These are phyloP conservation scores for Lepidothrix coronata DNA, from an alignment of 2,113 vertebrate genomes.

Conservation along the genomic window DNA sequence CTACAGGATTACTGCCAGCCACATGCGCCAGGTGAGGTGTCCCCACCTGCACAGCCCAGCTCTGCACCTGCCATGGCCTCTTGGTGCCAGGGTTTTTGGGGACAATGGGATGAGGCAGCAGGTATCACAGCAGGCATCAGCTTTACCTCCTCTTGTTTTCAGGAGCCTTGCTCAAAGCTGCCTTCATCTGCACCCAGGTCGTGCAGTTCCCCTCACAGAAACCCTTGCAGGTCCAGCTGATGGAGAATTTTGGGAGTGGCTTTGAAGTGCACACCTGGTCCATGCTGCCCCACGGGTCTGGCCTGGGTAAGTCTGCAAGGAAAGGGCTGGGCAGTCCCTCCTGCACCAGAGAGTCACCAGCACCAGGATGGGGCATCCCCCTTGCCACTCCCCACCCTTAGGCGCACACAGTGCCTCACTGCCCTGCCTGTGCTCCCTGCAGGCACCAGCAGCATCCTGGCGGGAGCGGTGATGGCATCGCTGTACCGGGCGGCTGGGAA, in stretches of 20 bases:
- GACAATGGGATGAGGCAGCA: accelerated
- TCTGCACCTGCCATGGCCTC: accelerated
- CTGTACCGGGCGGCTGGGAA: conserved; percentile 83
- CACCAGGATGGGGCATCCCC: background rate
- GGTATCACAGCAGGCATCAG: background rate
- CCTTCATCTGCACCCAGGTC: conserved; percentile 86
- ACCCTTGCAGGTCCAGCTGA: conserved; percentile 81
- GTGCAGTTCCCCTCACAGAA: conserved; percentile 75
- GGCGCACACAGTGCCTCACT: background rate
- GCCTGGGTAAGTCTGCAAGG: conserved; percentile 80
- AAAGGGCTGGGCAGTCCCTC: background rate
- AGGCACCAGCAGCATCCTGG: conserved; percentile 98
- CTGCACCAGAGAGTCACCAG: background rate
- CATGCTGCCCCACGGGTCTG: conserved; percentile 89
- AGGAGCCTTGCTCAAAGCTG: conserved; percentile 93
- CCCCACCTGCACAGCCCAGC: accelerated
- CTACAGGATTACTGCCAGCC: conserved; percentile 90
- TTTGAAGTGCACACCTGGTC: conserved; percentile 95
- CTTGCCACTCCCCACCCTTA: accelerated
- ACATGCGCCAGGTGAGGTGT: conserved; percentile 84
- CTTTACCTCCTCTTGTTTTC: background rate
- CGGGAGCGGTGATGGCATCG: conserved; percentile 84
- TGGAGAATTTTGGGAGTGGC: conserved; percentile 80
- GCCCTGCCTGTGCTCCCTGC: background rate
- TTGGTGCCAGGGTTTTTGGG: background rate